These are phyloP conservation scores for Aleiodes alternator DNA, from an alignment of 2,888 invertebrate species.

Conservation along the genomic window DNA sequence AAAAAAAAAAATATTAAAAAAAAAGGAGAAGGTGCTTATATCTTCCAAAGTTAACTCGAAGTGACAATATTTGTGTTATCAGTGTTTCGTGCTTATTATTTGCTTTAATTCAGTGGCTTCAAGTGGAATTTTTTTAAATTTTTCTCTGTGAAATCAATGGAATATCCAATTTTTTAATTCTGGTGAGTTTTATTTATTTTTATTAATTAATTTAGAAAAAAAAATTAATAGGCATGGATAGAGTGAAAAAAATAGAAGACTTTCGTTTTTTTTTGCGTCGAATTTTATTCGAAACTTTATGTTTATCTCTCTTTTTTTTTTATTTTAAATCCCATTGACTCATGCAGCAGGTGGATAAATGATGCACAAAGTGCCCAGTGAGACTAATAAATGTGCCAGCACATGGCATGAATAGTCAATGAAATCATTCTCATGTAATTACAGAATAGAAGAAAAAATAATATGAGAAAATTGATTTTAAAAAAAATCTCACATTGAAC, in stretches of 20 bases:
- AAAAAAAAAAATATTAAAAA: too few relatives aligned
- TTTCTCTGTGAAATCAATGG: not conserved
- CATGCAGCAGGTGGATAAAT: slow-evolving; percentile 32
- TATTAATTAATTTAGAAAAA: too few relatives aligned
- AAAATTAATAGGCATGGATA: too few relatives aligned
- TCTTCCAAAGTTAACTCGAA: not conserved
- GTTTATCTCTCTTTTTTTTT: too few relatives aligned
- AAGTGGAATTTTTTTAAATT: not conserved
- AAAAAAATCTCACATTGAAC: not conserved
- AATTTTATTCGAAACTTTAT: not conserved
- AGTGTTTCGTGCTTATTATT: slow-evolving; percentile 2
- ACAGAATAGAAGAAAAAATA: not conserved
- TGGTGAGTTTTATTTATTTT: too few relatives aligned
- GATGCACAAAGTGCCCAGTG: not conserved
- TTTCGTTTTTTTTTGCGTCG: not conserved
- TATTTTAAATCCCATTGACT: slow-evolving; percentile 28
- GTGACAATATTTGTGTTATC: slow-evolving; percentile 20
- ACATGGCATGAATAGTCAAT: slow-evolving; percentile 19
- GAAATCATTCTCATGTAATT: not conserved
- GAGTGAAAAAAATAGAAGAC: not conserved
- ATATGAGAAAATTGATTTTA: not conserved
- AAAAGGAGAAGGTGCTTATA: not conserved
- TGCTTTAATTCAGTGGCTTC: too few relatives aligned
- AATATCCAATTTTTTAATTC: too few relatives aligned
- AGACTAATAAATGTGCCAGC: slow-evolving; percentile 19